Base-by-base conservation (phyloP, 2,797 vertebrate species). In the Hippoglossus hippoglossus region DNA sequence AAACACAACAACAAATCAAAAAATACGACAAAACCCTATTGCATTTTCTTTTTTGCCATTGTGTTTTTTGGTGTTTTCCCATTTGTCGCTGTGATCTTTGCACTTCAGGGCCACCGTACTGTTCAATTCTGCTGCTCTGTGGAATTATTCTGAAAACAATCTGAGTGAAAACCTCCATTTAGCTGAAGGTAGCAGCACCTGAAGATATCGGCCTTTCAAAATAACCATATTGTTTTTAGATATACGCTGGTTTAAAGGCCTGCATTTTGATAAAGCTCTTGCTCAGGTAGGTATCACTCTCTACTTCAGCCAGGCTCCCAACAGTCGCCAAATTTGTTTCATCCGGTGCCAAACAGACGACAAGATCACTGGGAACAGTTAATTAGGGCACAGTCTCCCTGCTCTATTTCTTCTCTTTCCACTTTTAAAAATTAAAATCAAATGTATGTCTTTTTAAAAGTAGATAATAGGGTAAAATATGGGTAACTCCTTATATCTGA, bases 331-430 rank as follows among this genome's bases (percentile, higher is more conserved):
- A 74, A 67, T 65, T 18, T 31, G 22, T 75, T 71, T 63, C 10
- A 76, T 80, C 50, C 53, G 49, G 26, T 49, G 41, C 65, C 73
- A 70, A 81, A 76, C 77, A 79, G 70, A 77, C 12, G 60, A 72
- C 75, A 63, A 59, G 15, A 56, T 67, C 34, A 59, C 67, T 11
- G 19, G 1, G 3, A 64, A 56, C 49, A 36, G 56, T 68, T 65
- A 63, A 71, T 71, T 51, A 56, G n/a, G 67, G 65, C 36, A 54
- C 56, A 50, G 39, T 22, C 11, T 8, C 36, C 36, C 12, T 39
- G 36, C 36, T 39, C 36, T 39, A 39, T 39, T 39, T 39, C 3
- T 0, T 39, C 1, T 3, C 13, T 39, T 39, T 31, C 28, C 2
- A 31, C 28, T 8, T 31, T 31, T 8, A 8, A 2, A 31, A 31